phyloP scores from a whole-genome alignment of 2,888 invertebrate species.

The Oscheius sp. region DNA sequence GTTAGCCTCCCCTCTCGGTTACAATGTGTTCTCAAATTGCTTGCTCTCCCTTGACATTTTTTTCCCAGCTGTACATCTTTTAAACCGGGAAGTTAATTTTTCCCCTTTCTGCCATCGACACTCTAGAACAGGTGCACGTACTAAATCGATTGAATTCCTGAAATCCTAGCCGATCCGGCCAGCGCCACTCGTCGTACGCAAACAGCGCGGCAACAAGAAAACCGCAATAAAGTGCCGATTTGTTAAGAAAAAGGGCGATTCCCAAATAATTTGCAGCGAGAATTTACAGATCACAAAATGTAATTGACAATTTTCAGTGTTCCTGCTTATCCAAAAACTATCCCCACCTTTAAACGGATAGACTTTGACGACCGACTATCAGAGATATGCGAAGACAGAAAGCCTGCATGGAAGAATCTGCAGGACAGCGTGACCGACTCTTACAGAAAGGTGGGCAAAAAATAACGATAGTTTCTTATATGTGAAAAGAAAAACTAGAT shows the following conservation, averaged over 20 bases:
- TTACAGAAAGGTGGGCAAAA: conserved; percentile 60
- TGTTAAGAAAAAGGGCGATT: conserved; percentile 9
- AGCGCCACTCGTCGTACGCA: conserved; percentile 35
- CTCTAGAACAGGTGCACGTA: conserved; percentile 20
- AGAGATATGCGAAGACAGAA: conserved; percentile 47
- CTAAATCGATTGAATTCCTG: conserved; percentile 35
- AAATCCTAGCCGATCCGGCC: conserved; percentile 36
- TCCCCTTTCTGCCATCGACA: background rate
- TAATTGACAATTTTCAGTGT: conserved; percentile 4
- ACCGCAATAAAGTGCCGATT: conserved; percentile 30
- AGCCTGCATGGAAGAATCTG: conserved; percentile 54
- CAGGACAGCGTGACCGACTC: conserved; percentile 69
- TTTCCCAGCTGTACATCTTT: conserved; percentile 8
- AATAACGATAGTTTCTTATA: background rate
- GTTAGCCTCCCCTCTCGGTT: background rate
- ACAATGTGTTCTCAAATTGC: background rate
- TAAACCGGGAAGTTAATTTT: conserved; percentile 12
- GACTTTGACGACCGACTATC: conserved; percentile 68
- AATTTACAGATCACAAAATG: background rate
- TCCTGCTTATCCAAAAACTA: conserved; percentile 22
- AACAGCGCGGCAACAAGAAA: conserved; percentile 38
- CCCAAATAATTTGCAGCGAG: background rate
- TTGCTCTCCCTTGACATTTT: too few species aligned
- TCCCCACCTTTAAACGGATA: conserved; percentile 58
- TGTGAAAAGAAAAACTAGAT: conserved; percentile 17